These are phyloP conservation scores for Apogon hyalosoma DNA, from an alignment of 2,797 vertebrate species.

Conservation along the genomic window DNA sequence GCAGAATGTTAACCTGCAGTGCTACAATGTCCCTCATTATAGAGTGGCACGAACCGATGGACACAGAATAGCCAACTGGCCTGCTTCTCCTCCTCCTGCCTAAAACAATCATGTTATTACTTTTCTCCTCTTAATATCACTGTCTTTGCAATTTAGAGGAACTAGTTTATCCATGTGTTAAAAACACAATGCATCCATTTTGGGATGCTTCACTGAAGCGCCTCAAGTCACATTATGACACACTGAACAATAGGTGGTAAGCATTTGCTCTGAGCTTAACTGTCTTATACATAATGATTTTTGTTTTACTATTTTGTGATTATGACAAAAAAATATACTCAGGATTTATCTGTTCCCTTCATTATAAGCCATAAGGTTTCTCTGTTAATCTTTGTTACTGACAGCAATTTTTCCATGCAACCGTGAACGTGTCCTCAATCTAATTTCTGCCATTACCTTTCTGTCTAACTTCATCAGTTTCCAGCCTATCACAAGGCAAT, in stretches of 20 bases:
- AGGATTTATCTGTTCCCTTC: not conserved
- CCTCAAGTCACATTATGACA: constrained; percentile 53
- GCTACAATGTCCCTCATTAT: constrained; percentile 53
- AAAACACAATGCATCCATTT: constrained; percentile 53
- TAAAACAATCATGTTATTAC: constrained; percentile 27
- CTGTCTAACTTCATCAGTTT: constrained; percentile 47
- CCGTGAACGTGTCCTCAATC: constrained; percentile 51
- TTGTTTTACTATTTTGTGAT: constrained; percentile 5
- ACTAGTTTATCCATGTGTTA: constrained; percentile 66
- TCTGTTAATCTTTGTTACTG: constrained; percentile 15
- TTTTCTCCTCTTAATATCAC: constrained; percentile 26
- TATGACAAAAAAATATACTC: constrained; percentile 4
- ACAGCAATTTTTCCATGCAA: constrained; percentile 20
- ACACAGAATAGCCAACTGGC: constrained; percentile 18
- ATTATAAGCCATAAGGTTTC: not conserved
- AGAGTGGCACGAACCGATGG: constrained; percentile 17
- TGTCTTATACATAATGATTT: constrained; percentile 8
- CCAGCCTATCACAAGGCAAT: constrained; percentile 44
- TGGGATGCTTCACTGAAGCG: constrained; percentile 39
- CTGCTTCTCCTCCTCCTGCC: constrained; percentile 5
- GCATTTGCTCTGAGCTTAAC: constrained; percentile 14
- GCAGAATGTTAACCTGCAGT: constrained; percentile 69
- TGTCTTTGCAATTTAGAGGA: constrained; percentile 29
- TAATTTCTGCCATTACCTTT: constrained; percentile 52
- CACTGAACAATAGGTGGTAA: constrained; percentile 36